Conservation (phyloP, 2,113 vertebrate species). For the Lepus europaeus region DNA sequence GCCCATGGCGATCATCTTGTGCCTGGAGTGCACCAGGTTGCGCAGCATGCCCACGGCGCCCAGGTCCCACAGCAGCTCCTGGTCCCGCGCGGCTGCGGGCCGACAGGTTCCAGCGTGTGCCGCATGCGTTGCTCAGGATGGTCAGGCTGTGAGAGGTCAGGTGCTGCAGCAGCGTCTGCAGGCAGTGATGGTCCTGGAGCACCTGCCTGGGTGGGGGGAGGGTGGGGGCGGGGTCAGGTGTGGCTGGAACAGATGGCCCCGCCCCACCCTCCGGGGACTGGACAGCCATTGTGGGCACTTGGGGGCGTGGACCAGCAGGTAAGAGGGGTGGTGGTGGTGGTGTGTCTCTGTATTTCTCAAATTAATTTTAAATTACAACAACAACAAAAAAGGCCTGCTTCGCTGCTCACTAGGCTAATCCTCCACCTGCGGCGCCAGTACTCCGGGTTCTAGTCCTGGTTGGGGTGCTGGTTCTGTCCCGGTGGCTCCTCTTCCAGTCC, state of each 20-base stretch:
- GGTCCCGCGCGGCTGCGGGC: constrained; percentile 94
- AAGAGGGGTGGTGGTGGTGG: too few species aligned
- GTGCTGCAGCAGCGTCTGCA: constrained; percentile 97
- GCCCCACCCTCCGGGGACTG: not conserved
- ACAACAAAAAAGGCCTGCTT: too few species aligned
- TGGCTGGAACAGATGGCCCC: fast-evolving
- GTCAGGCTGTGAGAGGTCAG: constrained; percentile 98
- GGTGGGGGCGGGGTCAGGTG: not conserved
- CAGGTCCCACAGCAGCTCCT: constrained; percentile 98
- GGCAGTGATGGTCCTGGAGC: constrained; percentile 96
- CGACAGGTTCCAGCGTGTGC: constrained; percentile 98
- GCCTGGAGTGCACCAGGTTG: constrained; percentile 99
- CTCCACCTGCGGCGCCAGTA: too few species aligned
- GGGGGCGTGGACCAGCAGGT: too few species aligned
- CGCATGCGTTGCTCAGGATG: constrained; percentile 98
- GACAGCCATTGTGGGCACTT: too few species aligned
- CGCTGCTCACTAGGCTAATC: too few species aligned
- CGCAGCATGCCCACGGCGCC: constrained; percentile 98
- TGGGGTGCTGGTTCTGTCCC: too few species aligned
- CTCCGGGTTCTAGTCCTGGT: too few species aligned
- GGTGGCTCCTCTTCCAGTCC: too few species aligned
- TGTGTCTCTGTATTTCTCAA: too few species aligned
- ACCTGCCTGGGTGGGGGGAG: constrained; percentile 89
- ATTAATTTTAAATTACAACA: too few species aligned
- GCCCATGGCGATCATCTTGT: constrained; percentile 99